Evolutionary conservation across 1,140 invertebrate genomes (phyloP).

Genomic region (Bombus breviceps): DNA sequence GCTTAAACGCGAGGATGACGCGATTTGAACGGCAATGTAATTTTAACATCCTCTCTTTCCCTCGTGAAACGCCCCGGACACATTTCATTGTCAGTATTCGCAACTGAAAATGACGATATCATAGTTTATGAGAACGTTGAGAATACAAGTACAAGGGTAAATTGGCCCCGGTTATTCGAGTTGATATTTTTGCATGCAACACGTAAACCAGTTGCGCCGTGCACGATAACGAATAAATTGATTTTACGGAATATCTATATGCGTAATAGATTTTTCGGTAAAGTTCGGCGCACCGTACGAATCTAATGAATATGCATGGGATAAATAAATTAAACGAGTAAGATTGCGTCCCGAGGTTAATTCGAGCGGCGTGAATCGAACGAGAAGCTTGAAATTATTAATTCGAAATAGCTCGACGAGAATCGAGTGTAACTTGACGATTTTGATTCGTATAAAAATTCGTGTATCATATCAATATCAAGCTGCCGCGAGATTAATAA

Average conservation of each 20-base stretch:
- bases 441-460: not conserved
- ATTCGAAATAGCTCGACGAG: not conserved
- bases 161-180: not conserved
- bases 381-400: not conserved
- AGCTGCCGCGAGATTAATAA: not conserved
- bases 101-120: not conserved
- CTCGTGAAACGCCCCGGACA: not conserved
- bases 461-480: no score
- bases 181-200: conserved; percentile 21
- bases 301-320: conserved; percentile 23
- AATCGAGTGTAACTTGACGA: not conserved
- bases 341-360: conserved; percentile 1
- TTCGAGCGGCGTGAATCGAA: not conserved
- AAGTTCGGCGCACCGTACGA: not conserved
- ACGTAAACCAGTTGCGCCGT: not conserved
- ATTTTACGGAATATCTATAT: conserved; percentile 2
- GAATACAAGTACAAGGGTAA: not conserved
- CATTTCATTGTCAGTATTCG: not conserved
- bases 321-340: conserved; percentile 38
- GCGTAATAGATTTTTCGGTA: conserved; percentile 12
- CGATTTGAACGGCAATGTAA: conserved; percentile 1
- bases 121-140: not conserved
- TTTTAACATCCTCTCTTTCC: not conserved
- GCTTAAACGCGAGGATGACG: not conserved
- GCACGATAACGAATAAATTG: conserved; percentile 14